phyloP scores from a whole-genome alignment of 2,888 invertebrate species.

The Sclerodermus sp. region DNA sequence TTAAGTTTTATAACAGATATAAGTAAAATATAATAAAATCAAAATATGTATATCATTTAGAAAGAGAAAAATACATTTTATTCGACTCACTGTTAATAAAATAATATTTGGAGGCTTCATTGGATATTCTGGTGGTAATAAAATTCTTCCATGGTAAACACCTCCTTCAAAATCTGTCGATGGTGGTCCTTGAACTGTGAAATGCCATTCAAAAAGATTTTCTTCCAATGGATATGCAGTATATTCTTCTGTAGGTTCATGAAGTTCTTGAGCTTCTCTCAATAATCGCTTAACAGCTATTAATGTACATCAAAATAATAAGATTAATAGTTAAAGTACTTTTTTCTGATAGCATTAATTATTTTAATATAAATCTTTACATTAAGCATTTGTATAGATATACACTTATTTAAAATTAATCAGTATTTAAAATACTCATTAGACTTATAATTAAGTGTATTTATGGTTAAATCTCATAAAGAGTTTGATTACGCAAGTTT shows the following conservation, averaged over 20 bases:
- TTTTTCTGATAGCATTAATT: no score
- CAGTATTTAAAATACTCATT: no score
- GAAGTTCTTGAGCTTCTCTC: conserved; percentile 86
- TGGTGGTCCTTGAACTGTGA: conserved; percentile 87
- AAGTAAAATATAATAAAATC: neutral
- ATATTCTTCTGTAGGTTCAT: conserved; percentile 86
- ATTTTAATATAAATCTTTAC: neutral
- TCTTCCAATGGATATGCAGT: conserved; percentile 89
- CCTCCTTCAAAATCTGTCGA: conserved; percentile 89
- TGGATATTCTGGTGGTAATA: conserved; percentile 91
- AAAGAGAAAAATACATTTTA: neutral
- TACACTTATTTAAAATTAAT: no score
- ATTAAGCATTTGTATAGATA: no score
- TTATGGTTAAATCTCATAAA: no score
- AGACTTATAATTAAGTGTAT: no score
- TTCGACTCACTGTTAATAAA: conserved; percentile 73
- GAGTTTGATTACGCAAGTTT: no score
- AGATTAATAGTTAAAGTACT: neutral
- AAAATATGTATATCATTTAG: neutral
- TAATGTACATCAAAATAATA: conserved; percentile 7
- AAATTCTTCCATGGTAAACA: conserved; percentile 88
- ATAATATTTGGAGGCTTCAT: conserved; percentile 98
- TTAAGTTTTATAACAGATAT: neutral
- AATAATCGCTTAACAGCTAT: conserved; percentile 89
- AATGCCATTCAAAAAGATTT: conserved; percentile 97